Evolutionary conservation across 2,797 vertebrate genomes (phyloP), one percentile per base, ranked within the genome.

Genomic region (Sylvilagus floridanus): DNA sequence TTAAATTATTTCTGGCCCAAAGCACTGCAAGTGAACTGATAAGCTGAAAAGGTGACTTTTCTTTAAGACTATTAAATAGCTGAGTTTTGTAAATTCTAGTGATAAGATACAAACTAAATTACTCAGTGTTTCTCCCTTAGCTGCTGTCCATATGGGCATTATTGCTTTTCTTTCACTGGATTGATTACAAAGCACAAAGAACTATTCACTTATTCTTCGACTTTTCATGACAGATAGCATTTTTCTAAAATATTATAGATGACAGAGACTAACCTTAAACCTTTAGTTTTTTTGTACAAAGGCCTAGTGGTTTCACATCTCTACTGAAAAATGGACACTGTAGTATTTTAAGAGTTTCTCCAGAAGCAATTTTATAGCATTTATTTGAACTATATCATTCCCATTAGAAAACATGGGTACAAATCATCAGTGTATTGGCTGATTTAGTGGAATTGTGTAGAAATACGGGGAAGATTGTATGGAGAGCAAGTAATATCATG

Each of bases 351-450:
- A 72, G 69, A 79, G 7, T 22, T 32, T 54, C 91, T 87, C 22
- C n/a, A 85, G 9, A 93, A 50, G 42, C 75, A 86, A 81, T 94
- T 96, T 72, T 72, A 2, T 91, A 84, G 63, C 35, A 72, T 66
- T 93, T 57, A 92, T 78, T 97, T 96, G 95, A 93, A 52, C 26
- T 92, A 89, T 87, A 47, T 47, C 60, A 84, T 77, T 96, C 24
- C 22, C 91, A 82, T 94, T 86, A 78, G 83, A 92, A 95, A 95
- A 66, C 68, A 60, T 30, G 30, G 57, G 87, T 47, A 57, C 50
- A 95, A 92, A 96, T 47, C 93, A 96, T 95, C 87, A 91, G 11
- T 95, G 32, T 81, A 85, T 93, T 52, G 84, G 69, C 72, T 88
- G 77, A 72, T 97, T 90, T 32, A 83, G 63, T 86, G 83, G 73